Conservation (phyloP, 2,888 invertebrate genomes). For the Meghimatium bilineatum region DNA sequence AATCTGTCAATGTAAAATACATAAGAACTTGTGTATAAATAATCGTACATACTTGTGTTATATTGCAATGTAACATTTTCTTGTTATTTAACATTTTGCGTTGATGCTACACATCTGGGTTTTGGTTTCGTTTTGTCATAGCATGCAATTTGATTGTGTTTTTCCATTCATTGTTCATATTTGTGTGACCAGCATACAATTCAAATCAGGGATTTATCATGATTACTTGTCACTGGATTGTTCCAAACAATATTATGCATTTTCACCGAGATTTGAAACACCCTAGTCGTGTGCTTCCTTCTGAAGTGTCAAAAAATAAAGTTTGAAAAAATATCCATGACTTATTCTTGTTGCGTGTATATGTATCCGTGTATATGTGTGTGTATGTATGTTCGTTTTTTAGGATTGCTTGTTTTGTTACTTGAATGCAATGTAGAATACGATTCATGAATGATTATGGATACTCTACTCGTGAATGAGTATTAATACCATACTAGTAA, state of each 20-base stretch:
- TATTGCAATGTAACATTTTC: neutral
- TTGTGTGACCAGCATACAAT: constrained; percentile 23
- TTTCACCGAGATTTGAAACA: constrained; percentile 33
- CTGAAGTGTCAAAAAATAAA: constrained; percentile 38
- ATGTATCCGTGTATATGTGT: neutral
- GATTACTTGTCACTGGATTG: constrained; percentile 20
- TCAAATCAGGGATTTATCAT: constrained; percentile 39
- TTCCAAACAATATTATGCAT: constrained; percentile 31
- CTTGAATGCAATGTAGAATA: too few relatives aligned
- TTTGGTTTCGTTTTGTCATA: neutral
- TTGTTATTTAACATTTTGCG: neutral
- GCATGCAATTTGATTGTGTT: neutral
- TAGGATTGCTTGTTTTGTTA: too few relatives aligned
- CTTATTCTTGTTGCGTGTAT: too few relatives aligned
- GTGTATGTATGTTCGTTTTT: neutral
- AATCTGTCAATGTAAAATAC: neutral
- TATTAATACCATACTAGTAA: too few relatives aligned
- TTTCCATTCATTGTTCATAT: neutral
- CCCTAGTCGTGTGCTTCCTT: constrained; percentile 34
- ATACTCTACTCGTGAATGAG: too few relatives aligned
- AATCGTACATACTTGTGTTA: too few relatives aligned
- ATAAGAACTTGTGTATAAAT: neutral
- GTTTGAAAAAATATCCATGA: neutral
- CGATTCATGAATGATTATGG: too few relatives aligned
- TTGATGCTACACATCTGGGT: neutral